Percentiles rank a stretch among this genome's conserved stretches.
phyloP scores from a whole-genome alignment of 2,113 vertebrate genomes.

The Hymenochirus boettgeri region DNA sequence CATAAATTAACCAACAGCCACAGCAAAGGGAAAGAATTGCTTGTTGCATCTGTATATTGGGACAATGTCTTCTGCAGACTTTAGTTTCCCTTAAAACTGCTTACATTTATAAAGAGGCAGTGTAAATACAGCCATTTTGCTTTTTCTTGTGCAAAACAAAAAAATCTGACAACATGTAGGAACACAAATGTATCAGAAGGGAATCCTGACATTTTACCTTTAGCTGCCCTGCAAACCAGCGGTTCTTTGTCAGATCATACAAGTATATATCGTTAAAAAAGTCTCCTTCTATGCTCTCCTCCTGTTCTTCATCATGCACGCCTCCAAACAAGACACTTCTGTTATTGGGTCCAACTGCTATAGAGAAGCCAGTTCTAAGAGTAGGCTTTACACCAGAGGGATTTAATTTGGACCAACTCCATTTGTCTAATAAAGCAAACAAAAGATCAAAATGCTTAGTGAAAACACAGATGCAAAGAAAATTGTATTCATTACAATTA shows the following conservation, averaged over 20 bases:
- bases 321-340: conserved; percentile 85
- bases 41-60: no score
- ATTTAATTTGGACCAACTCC: conserved; percentile 78
- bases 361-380: conserved; percentile 80
- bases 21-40: no score
- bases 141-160: no score
- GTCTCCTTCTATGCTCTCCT: conserved; percentile 84
- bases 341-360: conserved; percentile 65
- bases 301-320: conserved; percentile 89
- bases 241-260: conserved; percentile 76
- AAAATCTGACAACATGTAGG: no score
- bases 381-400: conserved; percentile 79
- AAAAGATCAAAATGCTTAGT: neutral
- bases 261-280: conserved; percentile 88
- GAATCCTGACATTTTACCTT: conserved; percentile 61
- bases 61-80: no score
- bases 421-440: conserved; percentile 66
- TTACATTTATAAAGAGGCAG: no score
- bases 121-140: no score
- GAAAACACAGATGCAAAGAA: neutral
- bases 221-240: conserved; percentile 80
- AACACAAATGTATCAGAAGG: no score
- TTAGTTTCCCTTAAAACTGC: no score
- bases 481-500: neutral
- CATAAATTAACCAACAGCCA: no score